Conservation (phyloP, 2,888 invertebrate genomes). For the Microdon myrmicae region DNA sequence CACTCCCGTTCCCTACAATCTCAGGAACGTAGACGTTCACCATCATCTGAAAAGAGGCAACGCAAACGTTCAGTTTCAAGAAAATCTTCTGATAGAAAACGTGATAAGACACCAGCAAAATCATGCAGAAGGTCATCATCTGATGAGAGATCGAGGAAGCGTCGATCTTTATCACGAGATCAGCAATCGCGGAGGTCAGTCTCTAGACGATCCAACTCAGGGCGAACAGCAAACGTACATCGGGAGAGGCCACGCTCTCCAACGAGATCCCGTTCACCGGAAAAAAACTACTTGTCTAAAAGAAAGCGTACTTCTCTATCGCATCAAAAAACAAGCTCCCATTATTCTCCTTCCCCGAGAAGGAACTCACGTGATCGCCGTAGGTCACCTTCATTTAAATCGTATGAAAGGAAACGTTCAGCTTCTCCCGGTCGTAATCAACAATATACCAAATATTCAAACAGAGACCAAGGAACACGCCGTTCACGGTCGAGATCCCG, state of each 20-base stretch:
- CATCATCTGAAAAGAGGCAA: constrained; percentile 58
- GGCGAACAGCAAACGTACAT: too few relatives aligned
- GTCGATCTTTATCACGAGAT: constrained; percentile 11
- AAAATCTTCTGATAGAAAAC: constrained; percentile 4
- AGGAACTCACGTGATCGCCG: constrained; percentile 21
- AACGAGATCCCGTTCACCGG: too few relatives aligned
- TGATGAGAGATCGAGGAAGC: constrained; percentile 23
- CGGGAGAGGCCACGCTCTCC: too few relatives aligned
- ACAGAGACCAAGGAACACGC: constrained; percentile 54
- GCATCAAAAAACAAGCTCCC: too few relatives aligned
- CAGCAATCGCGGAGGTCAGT: constrained; percentile 14
- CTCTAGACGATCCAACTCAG: too few relatives aligned
- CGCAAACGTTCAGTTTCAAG: constrained; percentile 34
- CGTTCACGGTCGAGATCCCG: constrained; percentile 54
- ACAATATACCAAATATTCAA: constrained; percentile 22
- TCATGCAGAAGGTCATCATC: background rate
- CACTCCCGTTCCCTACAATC: constrained; percentile 19
- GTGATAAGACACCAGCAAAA: background rate
- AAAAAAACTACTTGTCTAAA: too few relatives aligned
- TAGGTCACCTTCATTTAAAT: constrained; percentile 29
- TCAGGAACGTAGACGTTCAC: constrained; percentile 58
- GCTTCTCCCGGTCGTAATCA: constrained; percentile 15
- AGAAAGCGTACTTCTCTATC: too few relatives aligned
- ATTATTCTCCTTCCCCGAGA: constrained; percentile 15
- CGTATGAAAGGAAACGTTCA: constrained; percentile 33